These are phyloP conservation scores for Apodemus sylvaticus DNA, from an alignment of 2,113 vertebrate species.

Conservation along the genomic window DNA sequence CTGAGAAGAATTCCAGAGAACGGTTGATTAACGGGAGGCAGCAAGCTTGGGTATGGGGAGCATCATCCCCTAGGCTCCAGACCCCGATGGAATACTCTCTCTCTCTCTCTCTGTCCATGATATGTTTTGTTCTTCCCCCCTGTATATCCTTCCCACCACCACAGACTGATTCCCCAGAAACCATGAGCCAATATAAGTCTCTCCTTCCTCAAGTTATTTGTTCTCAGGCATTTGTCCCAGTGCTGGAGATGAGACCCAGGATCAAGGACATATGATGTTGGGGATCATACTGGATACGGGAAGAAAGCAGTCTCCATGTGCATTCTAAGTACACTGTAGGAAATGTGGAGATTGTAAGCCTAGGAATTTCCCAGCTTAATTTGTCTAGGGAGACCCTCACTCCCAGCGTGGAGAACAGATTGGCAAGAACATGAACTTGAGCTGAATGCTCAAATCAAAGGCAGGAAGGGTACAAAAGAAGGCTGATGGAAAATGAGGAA, in stretches of 20 bases:
- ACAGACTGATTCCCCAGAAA: background rate
- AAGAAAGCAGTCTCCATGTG: background rate
- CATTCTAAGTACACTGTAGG: background rate
- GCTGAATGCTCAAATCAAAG: background rate
- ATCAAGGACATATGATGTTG: background rate
- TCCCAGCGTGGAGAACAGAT: background rate
- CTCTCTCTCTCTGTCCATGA: background rate
- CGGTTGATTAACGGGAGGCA: background rate
- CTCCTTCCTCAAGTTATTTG: too few species aligned
- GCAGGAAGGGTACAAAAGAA: background rate
- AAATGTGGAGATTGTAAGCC: background rate
- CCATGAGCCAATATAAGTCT: background rate
- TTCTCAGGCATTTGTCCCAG: background rate
- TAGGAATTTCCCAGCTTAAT: background rate
- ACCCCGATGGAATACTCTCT: background rate
- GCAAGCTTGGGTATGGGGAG: background rate
- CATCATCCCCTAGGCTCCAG: background rate
- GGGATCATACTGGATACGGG: background rate
- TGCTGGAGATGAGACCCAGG: too few species aligned
- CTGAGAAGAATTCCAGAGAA: background rate
- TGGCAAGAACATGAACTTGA: background rate
- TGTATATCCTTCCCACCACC: too few species aligned
- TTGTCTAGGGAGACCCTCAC: too few species aligned
- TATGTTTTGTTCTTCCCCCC: background rate
- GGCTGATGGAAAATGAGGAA: too few species aligned